Percentiles rank a stretch among this genome's conserved stretches.
phyloP scores from a whole-genome alignment of 2,113 vertebrate genomes.

The Coregonus clupeaformis region DNA sequence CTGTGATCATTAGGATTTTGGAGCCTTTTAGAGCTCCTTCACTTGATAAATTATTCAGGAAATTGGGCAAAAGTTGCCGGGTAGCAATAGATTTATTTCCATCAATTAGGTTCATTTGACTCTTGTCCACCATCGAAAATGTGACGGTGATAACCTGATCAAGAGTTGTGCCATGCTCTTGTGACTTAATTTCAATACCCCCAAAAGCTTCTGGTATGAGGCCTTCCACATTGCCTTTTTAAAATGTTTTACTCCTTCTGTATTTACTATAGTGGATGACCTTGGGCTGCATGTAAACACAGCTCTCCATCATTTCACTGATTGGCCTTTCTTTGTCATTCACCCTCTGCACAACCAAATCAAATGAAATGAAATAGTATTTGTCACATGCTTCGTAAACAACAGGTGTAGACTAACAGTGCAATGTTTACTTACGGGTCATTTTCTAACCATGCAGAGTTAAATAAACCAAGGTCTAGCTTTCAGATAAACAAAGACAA shows the following conservation, averaged over 20 bases:
- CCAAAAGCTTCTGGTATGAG: not conserved
- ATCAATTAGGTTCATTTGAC: not conserved
- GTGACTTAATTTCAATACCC: not conserved
- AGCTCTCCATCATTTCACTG: not conserved
- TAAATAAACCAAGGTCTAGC: not conserved
- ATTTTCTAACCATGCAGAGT: too few relatives aligned
- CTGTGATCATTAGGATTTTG: conserved; percentile 14
- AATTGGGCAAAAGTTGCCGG: not conserved
- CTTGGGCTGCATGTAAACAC: conserved; percentile 6
- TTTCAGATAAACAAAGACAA: not conserved
- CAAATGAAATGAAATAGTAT: too few relatives aligned
- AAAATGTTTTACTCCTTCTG: not conserved
- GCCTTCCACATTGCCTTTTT: not conserved
- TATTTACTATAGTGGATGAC: not conserved
- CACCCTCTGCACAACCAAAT: not conserved
- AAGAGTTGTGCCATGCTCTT: not conserved
- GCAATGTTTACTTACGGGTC: too few relatives aligned
- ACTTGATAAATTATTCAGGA: conserved; percentile 25
- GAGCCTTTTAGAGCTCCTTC: conserved; percentile 8
- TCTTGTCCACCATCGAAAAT: not conserved
- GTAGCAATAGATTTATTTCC: not conserved
- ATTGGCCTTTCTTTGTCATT: not conserved
- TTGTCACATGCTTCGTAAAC: too few relatives aligned
- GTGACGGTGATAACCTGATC: not conserved
- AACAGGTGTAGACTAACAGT: too few relatives aligned